Conservation (phyloP, 1,140 invertebrate genomes). For the Musca domestica region DNA sequence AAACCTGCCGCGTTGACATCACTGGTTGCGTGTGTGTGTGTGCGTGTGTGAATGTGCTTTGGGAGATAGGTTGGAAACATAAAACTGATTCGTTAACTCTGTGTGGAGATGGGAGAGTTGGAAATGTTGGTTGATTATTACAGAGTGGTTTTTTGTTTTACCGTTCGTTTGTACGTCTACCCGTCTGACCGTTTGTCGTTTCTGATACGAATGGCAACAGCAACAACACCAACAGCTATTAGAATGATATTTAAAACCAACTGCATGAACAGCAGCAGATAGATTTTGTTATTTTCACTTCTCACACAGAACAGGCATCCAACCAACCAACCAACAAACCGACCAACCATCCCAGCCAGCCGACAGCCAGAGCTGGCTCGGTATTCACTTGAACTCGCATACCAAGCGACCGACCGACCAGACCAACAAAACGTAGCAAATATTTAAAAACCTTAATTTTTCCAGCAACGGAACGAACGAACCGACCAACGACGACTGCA, state of each 20-base stretch:
- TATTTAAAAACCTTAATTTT: constrained; percentile 1
- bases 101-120: not conserved
- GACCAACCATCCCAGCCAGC: not conserved
- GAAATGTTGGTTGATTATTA: constrained; percentile 6
- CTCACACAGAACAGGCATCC: not conserved
- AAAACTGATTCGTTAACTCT: not conserved
- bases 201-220: no score
- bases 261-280: not conserved
- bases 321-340: not conserved
- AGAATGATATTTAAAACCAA: no score
- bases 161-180: no score
- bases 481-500: constrained; percentile 4
- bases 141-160: constrained; percentile 11
- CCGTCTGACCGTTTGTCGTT: no score
- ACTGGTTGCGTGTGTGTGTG: not conserved
- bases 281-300: constrained; percentile 19
- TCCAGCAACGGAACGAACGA: constrained; percentile 9
- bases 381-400: not conserved
- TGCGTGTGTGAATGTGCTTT: not conserved
- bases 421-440: not conserved
- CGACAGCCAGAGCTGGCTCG: not conserved
- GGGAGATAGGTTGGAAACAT: no score
- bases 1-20: no score
- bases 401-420: not conserved
- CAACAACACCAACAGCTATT: no score